These are phyloP conservation scores for Pelobates fuscus DNA, from an alignment of 2,113 vertebrate genomes.

Conservation along the genomic window DNA sequence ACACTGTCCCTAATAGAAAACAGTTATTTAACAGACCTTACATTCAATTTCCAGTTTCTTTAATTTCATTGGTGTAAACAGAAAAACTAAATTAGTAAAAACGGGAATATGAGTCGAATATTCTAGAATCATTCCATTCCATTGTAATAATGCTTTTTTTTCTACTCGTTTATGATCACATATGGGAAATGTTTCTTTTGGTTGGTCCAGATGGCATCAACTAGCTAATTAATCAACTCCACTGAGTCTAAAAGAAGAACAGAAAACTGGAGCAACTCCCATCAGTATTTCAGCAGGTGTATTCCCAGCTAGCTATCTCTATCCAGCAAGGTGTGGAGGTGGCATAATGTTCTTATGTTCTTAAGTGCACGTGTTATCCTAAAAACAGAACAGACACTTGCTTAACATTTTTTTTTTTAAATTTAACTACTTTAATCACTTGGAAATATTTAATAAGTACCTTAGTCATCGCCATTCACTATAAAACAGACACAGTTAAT, in stretches of 20 bases:
- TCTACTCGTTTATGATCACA: neutral
- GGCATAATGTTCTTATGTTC: constrained; percentile 29
- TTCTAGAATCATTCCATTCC: neutral
- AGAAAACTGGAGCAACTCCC: constrained; percentile 27
- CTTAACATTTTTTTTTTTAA: neutral
- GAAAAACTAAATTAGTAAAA: no score
- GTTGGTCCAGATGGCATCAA: neutral
- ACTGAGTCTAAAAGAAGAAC: constrained; percentile 24
- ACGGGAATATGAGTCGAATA: no score
- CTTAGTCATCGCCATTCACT: neutral
- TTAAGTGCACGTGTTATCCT: neutral
- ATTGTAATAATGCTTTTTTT: neutral
- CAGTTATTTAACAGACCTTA: no score
- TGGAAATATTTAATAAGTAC: constrained; percentile 2
- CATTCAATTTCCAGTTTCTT: no score
- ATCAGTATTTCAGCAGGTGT: constrained; percentile 2
- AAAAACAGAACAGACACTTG: constrained; percentile 8
- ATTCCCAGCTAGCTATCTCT: constrained; percentile 18
- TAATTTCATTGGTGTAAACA: no score
- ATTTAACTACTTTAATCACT: neutral
- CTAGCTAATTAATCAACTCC: constrained; percentile 7
- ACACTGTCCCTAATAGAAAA: no score
- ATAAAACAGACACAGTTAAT: neutral
- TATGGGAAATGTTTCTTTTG: neutral
- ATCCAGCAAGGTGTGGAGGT: constrained; percentile 30